Conservation (phyloP, 2,888 invertebrate genomes). For the Mythimna lalbum region DNA sequence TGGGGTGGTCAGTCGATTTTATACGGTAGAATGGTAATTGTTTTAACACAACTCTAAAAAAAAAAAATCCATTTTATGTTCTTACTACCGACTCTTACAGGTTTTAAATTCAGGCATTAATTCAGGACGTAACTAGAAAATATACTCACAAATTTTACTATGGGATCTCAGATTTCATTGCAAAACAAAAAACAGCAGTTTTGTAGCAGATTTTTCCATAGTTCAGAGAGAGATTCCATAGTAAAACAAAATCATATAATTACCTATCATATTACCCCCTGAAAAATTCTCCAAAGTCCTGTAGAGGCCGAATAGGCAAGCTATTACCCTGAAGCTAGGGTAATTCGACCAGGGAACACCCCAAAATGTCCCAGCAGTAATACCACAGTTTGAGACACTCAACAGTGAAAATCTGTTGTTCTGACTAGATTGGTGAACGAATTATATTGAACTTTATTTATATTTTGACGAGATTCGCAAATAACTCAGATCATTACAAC, state of each 20-base stretch:
- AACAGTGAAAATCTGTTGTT: constrained; percentile 38
- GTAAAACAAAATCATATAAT: background rate
- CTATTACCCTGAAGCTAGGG: background rate
- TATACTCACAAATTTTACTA: no score
- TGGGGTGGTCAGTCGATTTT: background rate
- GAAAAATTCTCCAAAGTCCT: background rate
- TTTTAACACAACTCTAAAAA: background rate
- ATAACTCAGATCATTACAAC: constrained; percentile 63
- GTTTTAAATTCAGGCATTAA: no score
- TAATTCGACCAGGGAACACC: background rate
- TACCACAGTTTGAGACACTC: constrained; percentile 74
- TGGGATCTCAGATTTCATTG: no score
- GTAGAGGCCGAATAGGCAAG: background rate
- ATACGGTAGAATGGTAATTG: background rate
- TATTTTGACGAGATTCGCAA: constrained; percentile 62
- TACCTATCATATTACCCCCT: background rate
- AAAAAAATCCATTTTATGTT: no score
- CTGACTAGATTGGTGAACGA: constrained; percentile 56
- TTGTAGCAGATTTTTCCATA: background rate
- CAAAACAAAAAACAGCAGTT: no score
- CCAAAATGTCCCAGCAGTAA: constrained; percentile 50
- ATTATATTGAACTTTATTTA: constrained; percentile 38
- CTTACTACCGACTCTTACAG: no score
- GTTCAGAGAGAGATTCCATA: background rate
- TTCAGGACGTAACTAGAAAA: no score